phyloP scores from a whole-genome alignment of 2,113 vertebrate species.

The Natator depressus region DNA sequence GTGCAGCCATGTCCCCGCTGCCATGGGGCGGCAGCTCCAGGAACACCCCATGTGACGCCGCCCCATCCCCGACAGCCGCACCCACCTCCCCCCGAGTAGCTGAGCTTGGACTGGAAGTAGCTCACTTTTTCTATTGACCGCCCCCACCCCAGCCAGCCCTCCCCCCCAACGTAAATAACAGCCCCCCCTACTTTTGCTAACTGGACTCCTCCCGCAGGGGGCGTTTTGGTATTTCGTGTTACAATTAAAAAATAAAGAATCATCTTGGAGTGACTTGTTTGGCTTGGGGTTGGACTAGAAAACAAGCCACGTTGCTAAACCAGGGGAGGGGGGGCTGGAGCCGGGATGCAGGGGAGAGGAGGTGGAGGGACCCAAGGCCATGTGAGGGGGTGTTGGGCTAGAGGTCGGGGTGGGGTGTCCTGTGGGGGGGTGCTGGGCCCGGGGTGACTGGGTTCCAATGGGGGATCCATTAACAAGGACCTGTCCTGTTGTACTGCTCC shows the following conservation, averaged over 20 bases:
- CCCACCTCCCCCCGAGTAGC: slow-evolving; percentile 41
- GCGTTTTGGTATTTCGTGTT: not conserved
- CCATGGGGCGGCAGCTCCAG: not conserved
- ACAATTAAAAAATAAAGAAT: not conserved
- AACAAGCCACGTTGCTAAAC: not conserved
- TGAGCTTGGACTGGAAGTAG: not conserved
- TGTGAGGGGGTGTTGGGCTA: not conserved
- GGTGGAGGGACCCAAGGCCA: not conserved
- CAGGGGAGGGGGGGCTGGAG: not conserved
- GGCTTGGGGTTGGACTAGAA: too few relatives aligned
- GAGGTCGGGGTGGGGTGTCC: too few relatives aligned
- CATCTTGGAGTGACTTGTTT: not conserved
- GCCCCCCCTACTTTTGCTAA: not conserved
- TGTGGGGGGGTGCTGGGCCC: too few relatives aligned
- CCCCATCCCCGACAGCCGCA: not conserved
- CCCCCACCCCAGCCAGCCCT: not conserved
- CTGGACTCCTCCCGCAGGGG: not conserved
- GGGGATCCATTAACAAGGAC: too few relatives aligned
- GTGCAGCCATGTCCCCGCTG: too few relatives aligned
- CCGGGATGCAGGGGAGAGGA: too few relatives aligned
- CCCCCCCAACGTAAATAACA: not conserved
- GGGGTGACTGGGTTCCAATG: not conserved
- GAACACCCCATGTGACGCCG: too few relatives aligned
- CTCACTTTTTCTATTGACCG: not conserved
- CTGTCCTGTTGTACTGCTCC: too few relatives aligned